Conservation (phyloP, 1,140 invertebrate species). For the Neodiprion virginianus region DNA sequence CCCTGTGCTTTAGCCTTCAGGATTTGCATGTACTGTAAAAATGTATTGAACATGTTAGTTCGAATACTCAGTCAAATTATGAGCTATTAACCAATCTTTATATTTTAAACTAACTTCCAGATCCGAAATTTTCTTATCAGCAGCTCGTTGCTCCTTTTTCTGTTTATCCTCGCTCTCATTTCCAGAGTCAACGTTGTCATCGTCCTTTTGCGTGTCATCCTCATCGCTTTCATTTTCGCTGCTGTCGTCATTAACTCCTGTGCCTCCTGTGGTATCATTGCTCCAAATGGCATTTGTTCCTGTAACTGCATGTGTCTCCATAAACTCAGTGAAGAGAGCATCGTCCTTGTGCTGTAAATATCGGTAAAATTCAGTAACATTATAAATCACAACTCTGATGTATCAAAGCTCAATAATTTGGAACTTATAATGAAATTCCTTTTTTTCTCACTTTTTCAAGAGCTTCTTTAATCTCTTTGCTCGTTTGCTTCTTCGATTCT, state of each 20-base stretch:
- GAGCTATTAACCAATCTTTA: too few species aligned
- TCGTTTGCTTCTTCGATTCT: slow-evolving; percentile 50
- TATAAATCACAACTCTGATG: too few species aligned
- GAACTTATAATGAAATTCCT: too few species aligned
- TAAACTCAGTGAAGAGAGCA: slow-evolving; percentile 87
- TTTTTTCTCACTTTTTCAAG: slow-evolving; percentile 65
- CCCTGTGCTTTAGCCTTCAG: slow-evolving; percentile 41
- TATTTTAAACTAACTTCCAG: slow-evolving; percentile 65
- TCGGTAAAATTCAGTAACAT: background rate
- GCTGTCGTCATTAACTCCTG: slow-evolving; percentile 20
- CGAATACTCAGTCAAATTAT: background rate
- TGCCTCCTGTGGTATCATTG: slow-evolving; percentile 65
- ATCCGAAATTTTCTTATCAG: slow-evolving; percentile 75
- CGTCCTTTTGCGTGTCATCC: slow-evolving; percentile 47
- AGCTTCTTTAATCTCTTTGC: slow-evolving; percentile 67
- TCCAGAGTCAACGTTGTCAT: slow-evolving; percentile 34
- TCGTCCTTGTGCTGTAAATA: slow-evolving; percentile 81
- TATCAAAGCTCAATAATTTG: too few species aligned
- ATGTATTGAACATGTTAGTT: slow-evolving; percentile 6
- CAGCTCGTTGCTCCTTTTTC: slow-evolving; percentile 61
- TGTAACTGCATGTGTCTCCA: slow-evolving; percentile 75
- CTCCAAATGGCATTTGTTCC: slow-evolving; percentile 72
- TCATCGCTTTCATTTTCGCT: slow-evolving; percentile 24
- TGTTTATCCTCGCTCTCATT: slow-evolving; percentile 44
- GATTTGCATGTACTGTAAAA: slow-evolving; percentile 37